phyloP scores from a whole-genome alignment of 2,797 vertebrate genomes.

The Falco peregrinus region DNA sequence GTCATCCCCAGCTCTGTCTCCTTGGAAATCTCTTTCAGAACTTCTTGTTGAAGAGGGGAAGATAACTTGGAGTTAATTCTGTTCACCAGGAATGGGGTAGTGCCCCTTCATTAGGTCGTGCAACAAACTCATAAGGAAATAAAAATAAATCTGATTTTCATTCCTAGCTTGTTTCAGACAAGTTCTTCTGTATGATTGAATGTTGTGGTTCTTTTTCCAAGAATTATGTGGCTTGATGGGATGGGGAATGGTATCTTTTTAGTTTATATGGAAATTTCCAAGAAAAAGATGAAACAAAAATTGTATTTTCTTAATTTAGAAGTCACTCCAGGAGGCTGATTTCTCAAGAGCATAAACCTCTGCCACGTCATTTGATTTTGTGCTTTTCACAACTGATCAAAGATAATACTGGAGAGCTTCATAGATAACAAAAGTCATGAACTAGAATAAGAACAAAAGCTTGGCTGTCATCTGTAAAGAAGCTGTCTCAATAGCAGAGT shows the following conservation, averaged over 20 bases:
- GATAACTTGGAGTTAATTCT: background rate
- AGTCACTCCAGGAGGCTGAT: slow-evolving; percentile 41
- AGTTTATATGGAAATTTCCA: slow-evolving; percentile 20
- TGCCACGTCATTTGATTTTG: background rate
- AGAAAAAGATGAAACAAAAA: background rate
- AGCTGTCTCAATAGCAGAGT: background rate
- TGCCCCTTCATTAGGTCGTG: background rate
- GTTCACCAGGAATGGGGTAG: background rate
- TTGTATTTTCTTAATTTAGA: slow-evolving; percentile 58
- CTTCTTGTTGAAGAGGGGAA: background rate
- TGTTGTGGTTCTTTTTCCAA: slow-evolving; percentile 56
- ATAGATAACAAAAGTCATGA: background rate
- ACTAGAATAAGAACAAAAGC: background rate
- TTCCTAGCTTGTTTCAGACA: background rate
- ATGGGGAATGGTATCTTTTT: slow-evolving; percentile 29
- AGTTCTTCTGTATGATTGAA: slow-evolving; percentile 43
- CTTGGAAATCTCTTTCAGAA: background rate
- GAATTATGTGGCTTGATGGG: slow-evolving; percentile 34
- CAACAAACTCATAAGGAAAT: background rate
- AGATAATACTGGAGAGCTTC: background rate
- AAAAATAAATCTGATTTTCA: background rate
- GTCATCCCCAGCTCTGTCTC: background rate
- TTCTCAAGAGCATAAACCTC: slow-evolving; percentile 54
- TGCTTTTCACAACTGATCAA: slow-evolving; percentile 11
- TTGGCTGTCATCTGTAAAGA: background rate